phyloP scores from a whole-genome alignment of 2,113 vertebrate genomes.

The Tenebrosternarchus preto region DNA sequence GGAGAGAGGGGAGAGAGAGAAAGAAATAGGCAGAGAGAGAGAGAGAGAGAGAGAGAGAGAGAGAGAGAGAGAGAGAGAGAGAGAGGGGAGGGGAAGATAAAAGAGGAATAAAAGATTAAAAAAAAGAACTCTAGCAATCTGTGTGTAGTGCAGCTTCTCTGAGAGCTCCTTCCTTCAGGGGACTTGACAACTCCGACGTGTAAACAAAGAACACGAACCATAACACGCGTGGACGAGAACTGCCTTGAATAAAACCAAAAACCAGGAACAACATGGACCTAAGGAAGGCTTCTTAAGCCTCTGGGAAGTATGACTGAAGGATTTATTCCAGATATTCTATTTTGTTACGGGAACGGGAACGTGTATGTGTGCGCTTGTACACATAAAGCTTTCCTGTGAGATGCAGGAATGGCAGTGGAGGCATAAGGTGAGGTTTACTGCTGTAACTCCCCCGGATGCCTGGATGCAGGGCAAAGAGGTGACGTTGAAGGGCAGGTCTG shows the following conservation, averaged over 20 bases:
- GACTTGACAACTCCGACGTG: background rate
- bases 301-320: background rate
- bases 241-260: background rate
- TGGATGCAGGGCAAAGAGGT: background rate
- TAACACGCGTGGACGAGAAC: background rate
- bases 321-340: no score
- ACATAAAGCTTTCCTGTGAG: no score
- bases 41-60: no score
- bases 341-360: no score
- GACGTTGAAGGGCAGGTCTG: background rate
- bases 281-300: background rate
- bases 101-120: no score
- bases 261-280: background rate
- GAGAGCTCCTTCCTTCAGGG: background rate
- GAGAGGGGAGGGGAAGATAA: no score
- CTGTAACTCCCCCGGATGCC: background rate
- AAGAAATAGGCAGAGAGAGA: no score
- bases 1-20: no score
- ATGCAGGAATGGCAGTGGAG: background rate
- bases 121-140: no score
- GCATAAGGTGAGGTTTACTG: background rate
- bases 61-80: no score
- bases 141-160: background rate
- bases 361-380: no score
- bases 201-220: background rate